Evolutionary conservation across 2,797 vertebrate genomes (phyloP).

Genomic region (Malacoctenus gilli): DNA sequence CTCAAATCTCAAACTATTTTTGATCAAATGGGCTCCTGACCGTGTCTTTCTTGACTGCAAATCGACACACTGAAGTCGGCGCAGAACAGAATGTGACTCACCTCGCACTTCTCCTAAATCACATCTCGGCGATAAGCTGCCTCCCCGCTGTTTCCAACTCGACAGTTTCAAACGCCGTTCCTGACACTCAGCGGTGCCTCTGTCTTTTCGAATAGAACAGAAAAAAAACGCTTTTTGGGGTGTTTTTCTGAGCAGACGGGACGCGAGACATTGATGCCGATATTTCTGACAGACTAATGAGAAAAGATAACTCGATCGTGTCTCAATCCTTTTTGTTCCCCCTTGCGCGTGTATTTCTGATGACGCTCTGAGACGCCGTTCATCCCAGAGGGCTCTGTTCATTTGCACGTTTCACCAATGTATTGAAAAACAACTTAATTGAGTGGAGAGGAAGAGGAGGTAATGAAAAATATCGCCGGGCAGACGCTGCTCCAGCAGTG

Average conservation of each 20-base stretch:
- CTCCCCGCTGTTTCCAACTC: conserved; percentile 11
- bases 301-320: conserved; percentile 17
- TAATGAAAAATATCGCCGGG: conserved; percentile 16
- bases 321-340: conserved; percentile 7
- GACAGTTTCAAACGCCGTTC: not conserved
- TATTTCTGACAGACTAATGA: conserved; percentile 18
- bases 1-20: not conserved
- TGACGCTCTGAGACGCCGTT: conserved; percentile 1
- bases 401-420: not conserved
- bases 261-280: not conserved
- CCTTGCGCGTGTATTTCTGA: conserved; percentile 14
- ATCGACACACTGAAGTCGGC: no score
- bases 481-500: conserved; percentile 5
- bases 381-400: not conserved
- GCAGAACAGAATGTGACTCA: not conserved
- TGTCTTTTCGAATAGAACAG: no score
- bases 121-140: not conserved
- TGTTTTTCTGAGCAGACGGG: conserved; percentile 5
- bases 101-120: not conserved
- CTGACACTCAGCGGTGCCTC: no score
- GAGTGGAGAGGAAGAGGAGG: conserved; percentile 6
- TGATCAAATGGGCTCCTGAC: not conserved
- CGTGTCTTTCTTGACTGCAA: no score
- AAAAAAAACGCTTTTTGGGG: conserved; percentile 7
- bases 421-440: conserved; percentile 9